Percentiles rank a stretch among this genome's conserved stretches.
phyloP scores from a whole-genome alignment of 2,113 vertebrate species.

The Turdus rufiventris region DNA sequence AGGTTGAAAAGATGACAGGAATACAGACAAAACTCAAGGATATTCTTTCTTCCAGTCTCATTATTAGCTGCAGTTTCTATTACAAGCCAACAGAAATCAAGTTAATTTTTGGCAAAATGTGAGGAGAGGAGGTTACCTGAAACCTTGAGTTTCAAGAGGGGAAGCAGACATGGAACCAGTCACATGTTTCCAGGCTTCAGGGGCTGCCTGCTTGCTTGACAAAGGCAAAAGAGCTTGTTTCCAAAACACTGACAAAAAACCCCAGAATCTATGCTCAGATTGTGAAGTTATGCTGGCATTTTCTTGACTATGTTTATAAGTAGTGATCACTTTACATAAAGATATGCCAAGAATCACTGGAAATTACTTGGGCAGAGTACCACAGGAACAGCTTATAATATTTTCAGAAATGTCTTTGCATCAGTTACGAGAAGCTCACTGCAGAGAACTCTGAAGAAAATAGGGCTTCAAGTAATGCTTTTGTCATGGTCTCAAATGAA shows the following conservation, averaged over 20 bases:
- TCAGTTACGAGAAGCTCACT: not conserved
- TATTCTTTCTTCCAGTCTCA: not conserved
- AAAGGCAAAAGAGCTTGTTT: constrained; percentile 28
- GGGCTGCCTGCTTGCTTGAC: not conserved
- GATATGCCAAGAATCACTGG: not conserved
- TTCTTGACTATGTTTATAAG: constrained; percentile 37
- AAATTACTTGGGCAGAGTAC: constrained; percentile 11
- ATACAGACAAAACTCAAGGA: not conserved
- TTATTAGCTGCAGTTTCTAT: not conserved
- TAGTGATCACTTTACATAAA: not conserved
- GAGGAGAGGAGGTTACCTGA: not conserved
- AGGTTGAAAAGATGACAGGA: not conserved
- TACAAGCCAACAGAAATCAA: not conserved
- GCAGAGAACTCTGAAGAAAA: not conserved
- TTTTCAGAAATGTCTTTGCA: not conserved
- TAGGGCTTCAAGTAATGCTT: not conserved
- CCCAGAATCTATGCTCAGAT: not conserved
- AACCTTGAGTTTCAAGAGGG: not conserved
- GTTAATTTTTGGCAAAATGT: not conserved
- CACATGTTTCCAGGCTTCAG: not conserved
- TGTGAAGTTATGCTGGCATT: constrained; percentile 7
- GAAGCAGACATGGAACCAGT: not conserved
- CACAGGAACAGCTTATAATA: not conserved
- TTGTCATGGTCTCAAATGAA: not conserved
- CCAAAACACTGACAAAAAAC: constrained; percentile 16